A percentile compares a stretch with the other conserved stretches of the same genome.
Conservation (phyloP, 2,113 vertebrate genomes). For the Hylia prasina region DNA sequence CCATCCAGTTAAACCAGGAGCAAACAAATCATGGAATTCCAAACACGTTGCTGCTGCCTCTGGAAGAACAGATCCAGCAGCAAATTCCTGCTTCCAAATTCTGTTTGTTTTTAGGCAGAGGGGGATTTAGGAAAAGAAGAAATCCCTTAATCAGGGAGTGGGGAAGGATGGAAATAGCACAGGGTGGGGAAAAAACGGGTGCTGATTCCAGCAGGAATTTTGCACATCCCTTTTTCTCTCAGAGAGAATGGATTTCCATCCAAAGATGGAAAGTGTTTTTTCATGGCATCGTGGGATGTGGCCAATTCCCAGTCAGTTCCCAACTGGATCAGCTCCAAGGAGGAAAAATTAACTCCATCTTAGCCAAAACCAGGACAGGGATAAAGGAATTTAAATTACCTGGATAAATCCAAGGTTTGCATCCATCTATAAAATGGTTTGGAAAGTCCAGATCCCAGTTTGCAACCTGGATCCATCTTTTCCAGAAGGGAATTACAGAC, state of each 20-base stretch:
- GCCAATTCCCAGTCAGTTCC: neutral
- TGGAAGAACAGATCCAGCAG: neutral
- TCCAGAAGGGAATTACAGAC: too few species aligned
- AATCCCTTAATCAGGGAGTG: neutral
- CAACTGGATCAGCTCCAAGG: neutral
- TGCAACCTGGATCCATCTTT: neutral
- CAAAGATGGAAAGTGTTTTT: neutral
- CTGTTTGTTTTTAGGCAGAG: neutral
- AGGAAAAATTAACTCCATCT: neutral
- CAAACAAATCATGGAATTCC: neutral
- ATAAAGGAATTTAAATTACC: neutral
- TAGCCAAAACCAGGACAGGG: neutral
- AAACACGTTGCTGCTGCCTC: accelerated
- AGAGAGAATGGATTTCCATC: neutral
- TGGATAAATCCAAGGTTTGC: neutral
- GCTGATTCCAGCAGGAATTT: neutral
- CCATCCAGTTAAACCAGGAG: neutral
- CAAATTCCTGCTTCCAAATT: neutral
- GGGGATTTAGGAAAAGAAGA: neutral
- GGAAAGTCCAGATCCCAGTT: neutral
- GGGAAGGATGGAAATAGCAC: too few species aligned
- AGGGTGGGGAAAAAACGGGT: neutral
- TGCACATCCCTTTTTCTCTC: accelerated
- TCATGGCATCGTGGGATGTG: neutral
- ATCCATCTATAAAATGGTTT: neutral